Conservation (phyloP, 2,113 vertebrate species). For the Acanthisitta chloris region DNA sequence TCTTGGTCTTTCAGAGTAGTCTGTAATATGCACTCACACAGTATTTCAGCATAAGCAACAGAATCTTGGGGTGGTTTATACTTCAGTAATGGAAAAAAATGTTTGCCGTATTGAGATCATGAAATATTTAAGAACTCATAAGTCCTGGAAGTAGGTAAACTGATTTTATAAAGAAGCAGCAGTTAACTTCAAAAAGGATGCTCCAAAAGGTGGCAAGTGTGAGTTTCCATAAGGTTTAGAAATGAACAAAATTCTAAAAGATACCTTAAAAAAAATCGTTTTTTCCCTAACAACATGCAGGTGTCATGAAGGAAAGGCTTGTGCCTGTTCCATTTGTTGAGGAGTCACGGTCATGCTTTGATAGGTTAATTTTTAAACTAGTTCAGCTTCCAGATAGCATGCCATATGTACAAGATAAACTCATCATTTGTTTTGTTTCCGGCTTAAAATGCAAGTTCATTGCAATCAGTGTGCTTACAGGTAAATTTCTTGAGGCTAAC, state of each 20-base stretch:
- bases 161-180: neutral
- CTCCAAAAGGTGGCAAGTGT: neutral
- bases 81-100: neutral
- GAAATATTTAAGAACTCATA: neutral
- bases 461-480: neutral
- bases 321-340: neutral
- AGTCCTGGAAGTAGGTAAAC: neutral
- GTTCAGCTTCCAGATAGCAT: neutral
- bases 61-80: neutral
- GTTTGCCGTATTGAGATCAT: neutral
- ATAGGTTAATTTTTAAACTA: slow-evolving; percentile 44
- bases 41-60: neutral
- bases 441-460: neutral
- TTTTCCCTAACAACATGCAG: neutral
- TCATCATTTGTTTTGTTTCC: neutral
- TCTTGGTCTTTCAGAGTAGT: neutral
- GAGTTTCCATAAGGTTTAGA: neutral
- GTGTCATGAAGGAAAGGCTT: neutral
- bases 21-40: neutral
- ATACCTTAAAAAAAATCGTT: neutral
- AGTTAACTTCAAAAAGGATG: neutral
- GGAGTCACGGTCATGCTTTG: neutral
- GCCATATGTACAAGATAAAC: neutral
- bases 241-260: neutral
- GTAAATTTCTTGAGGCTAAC: neutral